phyloP scores from a whole-genome alignment of 2,797 vertebrate species.

The Anableps anableps region DNA sequence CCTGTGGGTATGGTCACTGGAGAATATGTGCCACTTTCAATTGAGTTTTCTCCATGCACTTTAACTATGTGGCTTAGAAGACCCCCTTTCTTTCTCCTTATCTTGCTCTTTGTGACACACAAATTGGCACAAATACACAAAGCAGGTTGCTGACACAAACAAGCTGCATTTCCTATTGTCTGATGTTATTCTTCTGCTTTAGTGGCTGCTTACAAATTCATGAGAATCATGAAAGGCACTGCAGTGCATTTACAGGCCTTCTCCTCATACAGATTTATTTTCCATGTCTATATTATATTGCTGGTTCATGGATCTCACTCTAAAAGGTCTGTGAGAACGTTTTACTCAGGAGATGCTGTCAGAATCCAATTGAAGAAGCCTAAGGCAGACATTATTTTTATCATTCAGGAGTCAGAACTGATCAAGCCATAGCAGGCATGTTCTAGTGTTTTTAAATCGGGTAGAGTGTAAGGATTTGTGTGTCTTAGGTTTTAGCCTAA shows the following conservation, averaged over 20 bases:
- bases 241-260: constrained; percentile 35
- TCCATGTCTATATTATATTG: constrained; percentile 2
- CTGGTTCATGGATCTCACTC: constrained; percentile 15
- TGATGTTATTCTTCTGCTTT: constrained; percentile 25
- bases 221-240: constrained; percentile 31
- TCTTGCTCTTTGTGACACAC: constrained; percentile 39
- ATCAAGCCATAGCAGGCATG: constrained; percentile 5
- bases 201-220: constrained; percentile 17
- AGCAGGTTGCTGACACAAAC: constrained; percentile 30
- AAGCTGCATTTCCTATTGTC: constrained; percentile 1
- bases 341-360: neutral
- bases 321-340: constrained; percentile 10
- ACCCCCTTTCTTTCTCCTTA: constrained; percentile 47
- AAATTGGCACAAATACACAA: constrained; percentile 39
- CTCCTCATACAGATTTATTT: constrained; percentile 24
- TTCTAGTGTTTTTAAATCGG: neutral
- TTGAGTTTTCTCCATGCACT: constrained; percentile 26
- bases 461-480: neutral
- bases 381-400: neutral
- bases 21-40: constrained; percentile 30
- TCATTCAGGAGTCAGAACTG: constrained; percentile 10
- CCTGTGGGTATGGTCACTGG: constrained; percentile 21
- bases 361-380: neutral
- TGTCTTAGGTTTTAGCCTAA: neutral
- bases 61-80: constrained; percentile 43